Conservation (phyloP, 2,797 vertebrate genomes). For the Enteromius thamalakanensis region DNA sequence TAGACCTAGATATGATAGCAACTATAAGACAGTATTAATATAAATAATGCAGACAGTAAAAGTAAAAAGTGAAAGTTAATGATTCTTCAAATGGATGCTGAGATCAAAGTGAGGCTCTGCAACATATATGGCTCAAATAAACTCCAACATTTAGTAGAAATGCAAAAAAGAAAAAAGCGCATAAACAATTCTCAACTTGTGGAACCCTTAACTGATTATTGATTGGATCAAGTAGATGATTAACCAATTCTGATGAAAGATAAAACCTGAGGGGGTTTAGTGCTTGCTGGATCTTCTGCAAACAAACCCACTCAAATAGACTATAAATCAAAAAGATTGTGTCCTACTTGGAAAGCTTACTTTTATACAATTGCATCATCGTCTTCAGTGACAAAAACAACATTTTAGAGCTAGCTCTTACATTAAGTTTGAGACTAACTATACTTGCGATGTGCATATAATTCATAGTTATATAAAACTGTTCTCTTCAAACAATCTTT, state of each 20-base stretch:
- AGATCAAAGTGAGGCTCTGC: not conserved
- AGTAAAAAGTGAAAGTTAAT: conserved; percentile 12
- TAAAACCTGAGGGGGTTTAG: not conserved
- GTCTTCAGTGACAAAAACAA: not conserved
- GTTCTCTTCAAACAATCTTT: no score
- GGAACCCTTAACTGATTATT: conserved; percentile 52
- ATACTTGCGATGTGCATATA: not conserved
- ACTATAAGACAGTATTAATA: not conserved
- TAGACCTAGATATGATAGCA: not conserved
- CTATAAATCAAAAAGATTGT: conserved; percentile 5
- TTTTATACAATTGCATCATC: not conserved
- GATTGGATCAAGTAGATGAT: conserved; percentile 51
- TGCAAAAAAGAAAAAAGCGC: conserved; percentile 16
- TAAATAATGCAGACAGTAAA: not conserved
- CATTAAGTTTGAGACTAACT: not conserved
- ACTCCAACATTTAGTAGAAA: conserved; percentile 40
- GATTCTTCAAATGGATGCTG: not conserved
- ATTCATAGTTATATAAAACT: not conserved
- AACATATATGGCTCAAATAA: not conserved
- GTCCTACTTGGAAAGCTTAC: not conserved
- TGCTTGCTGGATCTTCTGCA: not conserved
- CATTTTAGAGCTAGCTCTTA: not conserved
- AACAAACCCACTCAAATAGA: conserved; percentile 16
- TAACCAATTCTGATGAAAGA: conserved; percentile 49
- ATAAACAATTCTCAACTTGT: conserved; percentile 39